These are phyloP conservation scores for Zaprionus camerounensis DNA, from an alignment of 1,140 invertebrate species.

Conservation along the genomic window DNA sequence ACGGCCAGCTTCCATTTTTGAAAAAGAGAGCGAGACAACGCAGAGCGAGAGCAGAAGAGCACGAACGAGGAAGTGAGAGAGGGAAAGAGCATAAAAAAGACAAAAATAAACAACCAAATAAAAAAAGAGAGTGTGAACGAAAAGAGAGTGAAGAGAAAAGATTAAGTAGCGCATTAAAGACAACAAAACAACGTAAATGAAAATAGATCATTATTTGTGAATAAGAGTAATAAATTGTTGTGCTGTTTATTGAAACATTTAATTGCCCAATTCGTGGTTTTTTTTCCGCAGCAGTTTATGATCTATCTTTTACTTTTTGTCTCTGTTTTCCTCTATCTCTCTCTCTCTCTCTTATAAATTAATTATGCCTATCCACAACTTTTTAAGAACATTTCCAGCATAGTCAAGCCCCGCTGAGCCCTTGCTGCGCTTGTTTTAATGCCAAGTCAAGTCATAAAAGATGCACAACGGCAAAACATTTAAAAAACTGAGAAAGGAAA, in stretches of 20 bases:
- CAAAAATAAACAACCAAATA: background rate
- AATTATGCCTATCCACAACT: slow-evolving; percentile 20
- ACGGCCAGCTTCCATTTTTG: no score
- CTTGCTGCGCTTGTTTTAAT: slow-evolving; percentile 21
- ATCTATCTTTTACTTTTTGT: no score
- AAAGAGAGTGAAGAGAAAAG: background rate
- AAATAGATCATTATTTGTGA: slow-evolving; percentile 62
- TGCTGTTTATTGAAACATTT: slow-evolving; percentile 73
- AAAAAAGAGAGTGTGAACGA: background rate
- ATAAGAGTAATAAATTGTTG: slow-evolving; percentile 56
- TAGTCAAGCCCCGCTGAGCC: background rate
- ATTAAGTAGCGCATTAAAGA: background rate
- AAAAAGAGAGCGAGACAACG: background rate
- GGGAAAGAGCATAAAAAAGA: background rate
- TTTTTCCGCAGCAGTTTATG: background rate
- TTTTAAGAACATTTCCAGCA: slow-evolving; percentile 30
- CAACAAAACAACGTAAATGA: background rate
- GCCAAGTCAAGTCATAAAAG: slow-evolving; percentile 36
- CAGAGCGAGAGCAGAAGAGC: no score
- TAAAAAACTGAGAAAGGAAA: slow-evolving; percentile 55
- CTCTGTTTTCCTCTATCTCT: background rate
- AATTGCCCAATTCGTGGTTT: slow-evolving; percentile 60
- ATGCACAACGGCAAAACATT: slow-evolving; percentile 58
- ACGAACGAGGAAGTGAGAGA: background rate
- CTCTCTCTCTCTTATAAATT: slow-evolving; percentile 21